phyloP scores from a whole-genome alignment of 2,797 vertebrate species.

The Lagodon rhomboides region DNA sequence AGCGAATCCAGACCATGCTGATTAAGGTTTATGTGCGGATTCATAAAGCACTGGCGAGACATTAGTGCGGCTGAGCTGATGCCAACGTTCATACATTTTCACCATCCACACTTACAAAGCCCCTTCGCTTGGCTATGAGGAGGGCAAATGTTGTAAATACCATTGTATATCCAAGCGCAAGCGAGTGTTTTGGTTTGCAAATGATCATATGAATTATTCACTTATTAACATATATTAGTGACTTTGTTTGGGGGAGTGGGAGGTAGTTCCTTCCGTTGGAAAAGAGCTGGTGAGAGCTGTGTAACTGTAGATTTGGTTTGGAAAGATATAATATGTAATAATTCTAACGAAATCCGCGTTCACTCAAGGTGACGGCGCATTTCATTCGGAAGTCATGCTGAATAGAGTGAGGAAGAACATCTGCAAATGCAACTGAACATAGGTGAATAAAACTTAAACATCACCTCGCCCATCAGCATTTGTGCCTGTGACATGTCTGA shows the following conservation, averaged over 20 bases:
- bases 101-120: not conserved
- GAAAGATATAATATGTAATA: no score
- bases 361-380: no score
- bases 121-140: not conserved
- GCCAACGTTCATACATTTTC: conserved; percentile 15
- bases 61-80: not conserved
- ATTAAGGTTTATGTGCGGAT: conserved; percentile 19
- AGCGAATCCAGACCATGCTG: not conserved
- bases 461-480: no score
- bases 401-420: no score
- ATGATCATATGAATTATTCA: not conserved
- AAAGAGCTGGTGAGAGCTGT: not conserved
- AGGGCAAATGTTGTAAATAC: not conserved
- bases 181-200: not conserved
- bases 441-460: no score
- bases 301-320: not conserved
- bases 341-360: no score
- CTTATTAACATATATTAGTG: no score
- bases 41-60: conserved; percentile 8
- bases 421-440: no score
- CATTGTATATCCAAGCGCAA: not conserved
- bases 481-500: no score
- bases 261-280: not conserved
- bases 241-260: not conserved
- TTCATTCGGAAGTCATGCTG: no score